A percentile compares a stretch with the other conserved stretches of the same genome.
Conservation (phyloP, 2,888 invertebrate species). For the Chymomyza caudatula region DNA sequence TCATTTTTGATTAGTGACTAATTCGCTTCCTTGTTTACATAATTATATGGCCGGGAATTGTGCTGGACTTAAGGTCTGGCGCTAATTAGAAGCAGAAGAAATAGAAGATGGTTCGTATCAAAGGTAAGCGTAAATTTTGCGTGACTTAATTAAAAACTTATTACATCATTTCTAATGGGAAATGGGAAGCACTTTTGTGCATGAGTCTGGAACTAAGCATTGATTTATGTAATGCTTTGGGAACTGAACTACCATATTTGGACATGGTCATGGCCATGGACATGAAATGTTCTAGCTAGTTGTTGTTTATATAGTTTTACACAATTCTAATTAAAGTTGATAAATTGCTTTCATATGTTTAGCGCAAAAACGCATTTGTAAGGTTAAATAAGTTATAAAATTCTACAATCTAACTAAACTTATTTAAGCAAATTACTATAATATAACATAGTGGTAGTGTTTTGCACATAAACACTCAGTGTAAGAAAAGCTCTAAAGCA, state of each 20-base stretch:
- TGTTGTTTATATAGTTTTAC: not conserved
- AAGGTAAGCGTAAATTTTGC: constrained; percentile 64
- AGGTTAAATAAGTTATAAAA: not conserved
- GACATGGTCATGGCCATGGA: not conserved
- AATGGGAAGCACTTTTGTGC: constrained; percentile 33
- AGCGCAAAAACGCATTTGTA: not conserved
- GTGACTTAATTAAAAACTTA: constrained; percentile 66
- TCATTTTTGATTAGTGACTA: not conserved
- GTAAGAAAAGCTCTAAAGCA: too few species aligned
- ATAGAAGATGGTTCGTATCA: constrained; percentile 31
- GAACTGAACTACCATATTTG: not conserved
- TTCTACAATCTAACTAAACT: too few species aligned
- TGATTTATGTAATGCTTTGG: constrained; percentile 33
- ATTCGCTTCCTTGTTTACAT: constrained; percentile 50
- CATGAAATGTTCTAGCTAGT: not conserved
- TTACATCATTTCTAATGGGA: constrained; percentile 61
- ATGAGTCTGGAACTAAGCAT: constrained; percentile 50
- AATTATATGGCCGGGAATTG: constrained; percentile 40
- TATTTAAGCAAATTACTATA: too few species aligned
- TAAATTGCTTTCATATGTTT: not conserved
- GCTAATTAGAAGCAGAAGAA: constrained; percentile 57
- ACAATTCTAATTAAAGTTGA: not conserved
- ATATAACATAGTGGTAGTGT: too few species aligned
- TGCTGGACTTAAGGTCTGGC: not conserved
- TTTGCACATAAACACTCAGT: too few species aligned